Evolutionary conservation across 1,140 invertebrate genomes (phyloP).

Genomic region (Oedothorax gibbosus): DNA sequence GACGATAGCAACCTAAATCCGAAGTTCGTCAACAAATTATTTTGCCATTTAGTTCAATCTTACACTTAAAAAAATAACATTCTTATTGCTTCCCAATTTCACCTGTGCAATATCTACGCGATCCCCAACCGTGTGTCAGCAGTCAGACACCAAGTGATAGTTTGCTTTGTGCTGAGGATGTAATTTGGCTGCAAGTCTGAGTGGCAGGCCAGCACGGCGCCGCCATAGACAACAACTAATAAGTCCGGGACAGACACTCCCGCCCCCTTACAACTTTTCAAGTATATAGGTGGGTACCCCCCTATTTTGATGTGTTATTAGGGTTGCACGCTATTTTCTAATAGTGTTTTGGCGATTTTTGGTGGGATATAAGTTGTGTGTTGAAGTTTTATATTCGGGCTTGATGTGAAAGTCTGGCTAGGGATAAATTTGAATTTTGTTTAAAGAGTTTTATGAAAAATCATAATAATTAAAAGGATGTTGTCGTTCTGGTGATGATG

Average conservation of each 20-base stretch:
- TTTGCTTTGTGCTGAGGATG: slow-evolving; percentile 50
- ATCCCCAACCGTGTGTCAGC: neutral
- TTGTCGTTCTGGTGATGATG: too few species aligned
- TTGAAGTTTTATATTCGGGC: neutral
- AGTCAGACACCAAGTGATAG: slow-evolving; percentile 1
- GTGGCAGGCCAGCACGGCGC: slow-evolving; percentile 47
- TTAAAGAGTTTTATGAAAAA: neutral
- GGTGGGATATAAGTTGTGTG: slow-evolving; percentile 5
- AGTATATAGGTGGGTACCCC: neutral
- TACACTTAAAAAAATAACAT: neutral
- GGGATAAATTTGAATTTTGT: neutral
- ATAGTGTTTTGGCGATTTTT: neutral
- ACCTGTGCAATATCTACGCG: neutral
- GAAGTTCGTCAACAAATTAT: too few species aligned
- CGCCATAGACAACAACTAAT: slow-evolving; percentile 57
- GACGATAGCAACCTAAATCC: too few species aligned
- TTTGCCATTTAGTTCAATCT: neutral
- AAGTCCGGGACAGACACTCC: slow-evolving; percentile 40
- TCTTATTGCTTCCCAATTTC: slow-evolving; percentile 17
- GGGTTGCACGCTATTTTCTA: slow-evolving; percentile 14
- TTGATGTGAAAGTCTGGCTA: neutral
- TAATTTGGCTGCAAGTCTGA: slow-evolving; percentile 39
- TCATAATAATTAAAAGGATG: too few species aligned
- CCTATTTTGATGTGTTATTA: neutral
- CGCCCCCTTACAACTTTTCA: slow-evolving; percentile 56